Evolutionary conservation across 2,113 vertebrate species (phyloP), one percentile per base, ranked within the genome.

Genomic region (Leuciscus idus): DNA sequence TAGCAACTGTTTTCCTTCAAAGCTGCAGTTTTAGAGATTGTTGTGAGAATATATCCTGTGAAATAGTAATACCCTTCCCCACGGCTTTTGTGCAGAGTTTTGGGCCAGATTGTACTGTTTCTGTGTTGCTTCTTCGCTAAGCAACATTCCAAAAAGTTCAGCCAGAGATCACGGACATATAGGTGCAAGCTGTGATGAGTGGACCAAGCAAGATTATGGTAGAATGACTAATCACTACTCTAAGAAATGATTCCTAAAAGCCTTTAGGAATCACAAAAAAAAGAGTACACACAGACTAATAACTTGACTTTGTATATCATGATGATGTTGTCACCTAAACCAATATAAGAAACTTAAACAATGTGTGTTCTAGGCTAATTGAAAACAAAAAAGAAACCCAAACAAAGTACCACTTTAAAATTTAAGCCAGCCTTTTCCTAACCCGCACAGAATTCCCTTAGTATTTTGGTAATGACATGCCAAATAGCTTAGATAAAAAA

Each of bases 241-340:
- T 46, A 84, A 43, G 87, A 68, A 86, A 48, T 19, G 4, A 48
- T 74, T 21, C 87, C 85, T 86, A 23, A 12, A 84, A 74, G 72
- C 68, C 36, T 13, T 43, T 6, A 43, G 9, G 6, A n/a, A 90
- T 88, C 82, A 81, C 91, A 88, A 88, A 39, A 68, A 76, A 86
- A 33, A 3, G 3, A 33, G 84, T 91, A 39, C 85, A 75, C 79
- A 81, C 4, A 36, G 68, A 83, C 73, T 84, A 88, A 87, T 70
- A 85, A 87, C 76, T 66, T 85, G 55, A 39, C 83, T 84, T 90
- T 92, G 89, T 84, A 76, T 64, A 90, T 87, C 84, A 81, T 92
- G 86, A 81, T 92, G 86, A 88, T 43, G 74, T 88, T 91, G 90
- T 90, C 90, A 90, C 81, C 2, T 62, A 74, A 57, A 57, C 19